Base-by-base conservation (phyloP, 2,888 invertebrate species). In the Sturmia bella region DNA sequence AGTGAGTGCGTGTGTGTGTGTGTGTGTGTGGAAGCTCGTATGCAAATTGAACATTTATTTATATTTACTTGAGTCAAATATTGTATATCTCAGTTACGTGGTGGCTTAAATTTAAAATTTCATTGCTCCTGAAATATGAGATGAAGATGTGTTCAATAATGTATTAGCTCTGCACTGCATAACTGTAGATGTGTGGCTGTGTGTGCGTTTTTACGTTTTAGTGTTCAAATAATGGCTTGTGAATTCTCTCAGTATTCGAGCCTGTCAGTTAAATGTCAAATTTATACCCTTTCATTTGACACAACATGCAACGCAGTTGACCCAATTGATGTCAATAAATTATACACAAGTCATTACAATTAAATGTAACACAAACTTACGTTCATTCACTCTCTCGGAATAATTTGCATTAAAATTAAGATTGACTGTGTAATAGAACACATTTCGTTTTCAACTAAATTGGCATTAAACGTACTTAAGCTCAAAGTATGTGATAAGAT, bases 1-100 rank as follows among this genome's bases (percentile, higher is more conserved):
- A 9, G 6, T 57, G 27, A 45, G 9, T 7, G 50, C n/a, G 12
- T 69, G 69, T 70, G 64, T n/a, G 32, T 7, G 9, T 3, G 5
- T 3, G 27, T 27, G 27, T 27, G 3, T 3, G 32, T 32, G 6
- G 48, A 19, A 45, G 9, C 12, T 57, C n/a, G 12, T 69, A 73
- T 70, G 64, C 54, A 82, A 82, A 78, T 82, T 70, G 64, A 78
- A 64, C 81, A 77, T 81, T 81, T 48, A 77, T 81, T 81, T 81
- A 64, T 52, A 81, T 81, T 81, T 81, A 69, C 59, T 27, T 24
- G 24, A 56, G 32, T 68, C 15, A 54, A 54, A 45, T 37, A 64
- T 43, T 61, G 27, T 50, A 11, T 61, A 54, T 66, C 41, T 57
- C 52, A 17, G 21, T 17, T 74, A 82, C 82, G 82, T 82, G 78